Conservation (phyloP, 2,797 vertebrate genomes). For the Cirrhinus mrigala region DNA sequence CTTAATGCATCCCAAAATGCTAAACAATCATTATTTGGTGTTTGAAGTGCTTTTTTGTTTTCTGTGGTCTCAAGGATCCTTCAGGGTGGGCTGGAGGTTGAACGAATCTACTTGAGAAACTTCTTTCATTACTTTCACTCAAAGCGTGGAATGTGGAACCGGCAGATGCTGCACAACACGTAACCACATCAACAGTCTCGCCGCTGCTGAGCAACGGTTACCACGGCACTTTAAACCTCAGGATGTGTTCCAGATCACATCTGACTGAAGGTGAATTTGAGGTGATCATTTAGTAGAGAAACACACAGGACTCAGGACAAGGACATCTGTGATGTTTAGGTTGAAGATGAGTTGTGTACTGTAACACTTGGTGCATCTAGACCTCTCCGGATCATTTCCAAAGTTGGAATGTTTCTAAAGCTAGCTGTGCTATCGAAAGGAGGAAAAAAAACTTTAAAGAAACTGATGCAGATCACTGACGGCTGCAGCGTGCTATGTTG, state of each 20-base stretch:
- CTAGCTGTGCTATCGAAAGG: background rate
- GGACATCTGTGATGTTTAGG: background rate
- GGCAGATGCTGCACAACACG: conserved; percentile 60
- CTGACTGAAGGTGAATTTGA: background rate
- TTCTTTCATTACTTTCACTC: conserved; percentile 95
- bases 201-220: conserved; percentile 42
- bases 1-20: background rate
- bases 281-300: background rate
- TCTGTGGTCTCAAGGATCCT: conserved; percentile 81
- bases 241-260: conserved; percentile 14
- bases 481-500: background rate
- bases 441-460: background rate
- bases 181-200: conserved; percentile 36
- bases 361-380: conserved; percentile 6
- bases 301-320: conserved; percentile 8
- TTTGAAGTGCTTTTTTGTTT: conserved; percentile 27
- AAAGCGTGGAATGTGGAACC: conserved; percentile 97
- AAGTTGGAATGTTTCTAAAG: background rate
- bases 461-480: background rate
- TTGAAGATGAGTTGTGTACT: conserved; percentile 15
- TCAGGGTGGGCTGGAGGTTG: conserved; percentile 91
- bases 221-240: conserved; percentile 68
- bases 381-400: background rate
- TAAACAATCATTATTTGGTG: background rate
- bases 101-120: conserved; percentile 90